Conservation (phyloP, 2,113 vertebrate genomes). For the Potamarius usumacintae region DNA sequence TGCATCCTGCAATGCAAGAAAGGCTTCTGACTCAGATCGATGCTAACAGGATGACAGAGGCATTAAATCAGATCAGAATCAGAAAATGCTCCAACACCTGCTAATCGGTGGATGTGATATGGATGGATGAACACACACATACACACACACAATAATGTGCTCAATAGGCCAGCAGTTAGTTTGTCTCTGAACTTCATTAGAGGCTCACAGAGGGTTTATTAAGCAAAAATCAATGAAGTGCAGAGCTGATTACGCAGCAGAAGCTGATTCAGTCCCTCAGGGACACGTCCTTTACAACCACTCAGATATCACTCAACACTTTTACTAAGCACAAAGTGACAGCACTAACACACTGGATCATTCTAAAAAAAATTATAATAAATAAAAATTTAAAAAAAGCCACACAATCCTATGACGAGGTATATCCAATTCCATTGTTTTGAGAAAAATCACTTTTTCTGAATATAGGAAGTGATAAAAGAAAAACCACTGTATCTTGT, state of each 20-base stretch:
- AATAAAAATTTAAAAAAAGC: background rate
- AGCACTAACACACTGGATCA: background rate
- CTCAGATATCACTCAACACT: background rate
- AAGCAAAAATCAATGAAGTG: slow-evolving; percentile 1
- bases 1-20: background rate
- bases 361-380: background rate
- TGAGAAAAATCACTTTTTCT: too few species aligned
- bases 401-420: background rate
- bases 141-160: background rate
- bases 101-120: background rate
- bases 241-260: background rate
- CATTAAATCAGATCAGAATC: slow-evolving; percentile 14
- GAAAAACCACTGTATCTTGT: too few species aligned
- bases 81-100: background rate
- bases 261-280: slow-evolving; percentile 18
- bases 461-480: too few species aligned
- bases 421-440: too few species aligned
- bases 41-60: slow-evolving; percentile 6
- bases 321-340: background rate
- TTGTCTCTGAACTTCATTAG: slow-evolving; percentile 9
- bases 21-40: background rate
- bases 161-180: background rate
- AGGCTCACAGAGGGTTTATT: background rate
- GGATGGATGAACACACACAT: background rate
- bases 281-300: background rate